These are phyloP conservation scores for Solea solea DNA, from an alignment of 2,113 vertebrate genomes.

Conservation along the genomic window DNA sequence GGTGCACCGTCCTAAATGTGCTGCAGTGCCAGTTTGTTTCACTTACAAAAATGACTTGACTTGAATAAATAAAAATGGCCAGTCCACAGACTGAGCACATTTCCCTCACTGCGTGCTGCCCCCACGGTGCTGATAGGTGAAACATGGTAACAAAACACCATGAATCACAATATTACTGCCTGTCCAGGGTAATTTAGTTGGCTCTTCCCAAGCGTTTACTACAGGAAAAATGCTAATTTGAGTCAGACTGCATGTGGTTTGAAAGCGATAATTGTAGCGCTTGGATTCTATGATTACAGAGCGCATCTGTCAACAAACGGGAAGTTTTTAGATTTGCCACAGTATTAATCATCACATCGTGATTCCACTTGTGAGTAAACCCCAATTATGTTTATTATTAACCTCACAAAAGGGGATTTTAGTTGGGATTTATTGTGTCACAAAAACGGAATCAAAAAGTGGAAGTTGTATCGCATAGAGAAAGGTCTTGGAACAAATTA, in stretches of 20 bases:
- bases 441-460: background rate
- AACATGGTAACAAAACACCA: slow-evolving; percentile 44
- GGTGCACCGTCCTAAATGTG: slow-evolving; percentile 11
- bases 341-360: background rate
- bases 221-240: background rate
- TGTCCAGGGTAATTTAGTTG: slow-evolving; percentile 12
- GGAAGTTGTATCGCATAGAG: background rate
- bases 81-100: slow-evolving; percentile 22
- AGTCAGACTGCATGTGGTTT: too few relatives aligned
- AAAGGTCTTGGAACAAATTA: background rate
- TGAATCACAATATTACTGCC: slow-evolving; percentile 16
- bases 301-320: background rate
- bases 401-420: background rate
- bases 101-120: background rate
- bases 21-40: slow-evolving; percentile 38
- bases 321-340: background rate
- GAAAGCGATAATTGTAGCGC: too few relatives aligned
- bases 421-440: background rate
- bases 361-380: background rate
- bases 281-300: background rate
- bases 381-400: slow-evolving; percentile 1
- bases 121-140: slow-evolving; percentile 28
- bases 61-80: slow-evolving; percentile 14
- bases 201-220: background rate
- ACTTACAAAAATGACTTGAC: slow-evolving; percentile 43